These are phyloP conservation scores for Anguilla megastoma DNA, from an alignment of 2,797 vertebrate genomes.

Conservation along the genomic window DNA sequence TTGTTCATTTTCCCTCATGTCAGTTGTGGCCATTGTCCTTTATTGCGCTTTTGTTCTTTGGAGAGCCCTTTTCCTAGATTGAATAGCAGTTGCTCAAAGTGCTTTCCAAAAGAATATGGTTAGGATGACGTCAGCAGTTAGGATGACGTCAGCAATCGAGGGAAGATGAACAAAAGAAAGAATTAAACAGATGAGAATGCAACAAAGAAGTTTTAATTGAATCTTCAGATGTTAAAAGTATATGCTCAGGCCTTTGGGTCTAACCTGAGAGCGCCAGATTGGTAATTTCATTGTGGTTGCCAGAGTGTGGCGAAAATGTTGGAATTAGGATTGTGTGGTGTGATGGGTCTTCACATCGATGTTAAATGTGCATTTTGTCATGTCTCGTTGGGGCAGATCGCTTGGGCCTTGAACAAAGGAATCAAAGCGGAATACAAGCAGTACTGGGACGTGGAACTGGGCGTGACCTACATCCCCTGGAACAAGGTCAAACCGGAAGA, in stretches of 20 bases:
- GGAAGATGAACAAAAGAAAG: not conserved
- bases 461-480: conserved; percentile 96
- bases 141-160: not conserved
- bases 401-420: conserved; percentile 98
- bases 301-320: not conserved
- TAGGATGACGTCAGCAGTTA: not conserved
- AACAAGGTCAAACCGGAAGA: conserved; percentile 89
- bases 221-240: not conserved
- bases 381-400: conserved; percentile 76
- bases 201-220: not conserved
- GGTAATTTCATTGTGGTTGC: not conserved
- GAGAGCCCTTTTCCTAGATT: not conserved
- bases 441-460: conserved; percentile 96
- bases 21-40: not conserved
- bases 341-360: too few species aligned
- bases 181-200: not conserved
- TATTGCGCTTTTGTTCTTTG: not conserved
- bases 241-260: not conserved
- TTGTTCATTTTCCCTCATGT: not conserved
- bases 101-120: not conserved
- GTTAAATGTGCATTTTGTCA: not conserved
- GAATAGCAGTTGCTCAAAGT: not conserved
- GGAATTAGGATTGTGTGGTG: not conserved
- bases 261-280: not conserved
- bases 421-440: conserved; percentile 95